phyloP scores from a whole-genome alignment of 2,888 invertebrate genomes.

The Palloptera scutellata region DNA sequence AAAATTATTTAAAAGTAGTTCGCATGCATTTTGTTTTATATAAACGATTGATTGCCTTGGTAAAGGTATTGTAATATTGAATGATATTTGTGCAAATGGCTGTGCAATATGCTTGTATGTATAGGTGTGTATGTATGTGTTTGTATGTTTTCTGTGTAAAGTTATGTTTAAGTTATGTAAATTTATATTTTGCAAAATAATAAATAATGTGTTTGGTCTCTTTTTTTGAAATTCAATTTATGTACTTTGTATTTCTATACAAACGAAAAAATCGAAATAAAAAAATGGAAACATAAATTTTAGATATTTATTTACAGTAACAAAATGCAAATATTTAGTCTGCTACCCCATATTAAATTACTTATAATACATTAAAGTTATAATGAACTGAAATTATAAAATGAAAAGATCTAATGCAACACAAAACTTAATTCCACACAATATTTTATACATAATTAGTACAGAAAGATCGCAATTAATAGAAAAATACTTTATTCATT shows the following conservation, averaged over 20 bases:
- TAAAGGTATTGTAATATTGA: slow-evolving; percentile 16
- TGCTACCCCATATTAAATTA: slow-evolving; percentile 62
- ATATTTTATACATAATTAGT: no score
- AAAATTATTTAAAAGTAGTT: neutral
- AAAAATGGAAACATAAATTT: slow-evolving; percentile 42
- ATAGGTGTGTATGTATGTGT: slow-evolving; percentile 19
- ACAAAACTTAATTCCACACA: neutral
- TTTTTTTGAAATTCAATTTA: slow-evolving; percentile 32
- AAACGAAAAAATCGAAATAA: slow-evolving; percentile 33
- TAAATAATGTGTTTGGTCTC: slow-evolving; percentile 20
- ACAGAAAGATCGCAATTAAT: no score
- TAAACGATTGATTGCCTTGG: neutral
- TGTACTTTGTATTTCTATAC: no score
- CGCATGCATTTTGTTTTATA: slow-evolving; percentile 5
- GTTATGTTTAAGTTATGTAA: slow-evolving; percentile 7
- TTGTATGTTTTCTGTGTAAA: slow-evolving; percentile 19
- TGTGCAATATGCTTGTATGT: neutral
- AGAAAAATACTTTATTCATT: no score
- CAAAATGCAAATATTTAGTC: slow-evolving; percentile 56
- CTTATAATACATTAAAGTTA: slow-evolving; percentile 1
- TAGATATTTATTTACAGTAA: slow-evolving; percentile 40
- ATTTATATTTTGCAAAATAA: neutral
- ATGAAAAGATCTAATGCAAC: neutral
- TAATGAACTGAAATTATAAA: slow-evolving; percentile 5
- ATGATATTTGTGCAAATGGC: slow-evolving; percentile 11